These are phyloP conservation scores for Globodera rostochiensis DNA, from an alignment of 1,140 invertebrate species.

Conservation along the genomic window DNA sequence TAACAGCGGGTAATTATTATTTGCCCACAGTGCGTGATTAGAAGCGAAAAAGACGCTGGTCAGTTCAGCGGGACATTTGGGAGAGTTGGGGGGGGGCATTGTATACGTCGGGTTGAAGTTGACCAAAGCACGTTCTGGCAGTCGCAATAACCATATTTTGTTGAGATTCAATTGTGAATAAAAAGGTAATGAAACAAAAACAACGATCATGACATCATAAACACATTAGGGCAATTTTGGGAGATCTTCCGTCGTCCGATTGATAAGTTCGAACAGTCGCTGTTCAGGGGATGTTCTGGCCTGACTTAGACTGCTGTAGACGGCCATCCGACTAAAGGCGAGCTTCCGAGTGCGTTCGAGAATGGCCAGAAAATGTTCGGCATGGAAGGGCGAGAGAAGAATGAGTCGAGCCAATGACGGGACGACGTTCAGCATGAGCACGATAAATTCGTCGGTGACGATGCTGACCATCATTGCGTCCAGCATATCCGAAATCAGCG, in stretches of 20 bases:
- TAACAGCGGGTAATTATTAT: too few species aligned
- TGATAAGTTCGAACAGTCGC: conserved; percentile 19
- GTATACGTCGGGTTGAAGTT: too few species aligned
- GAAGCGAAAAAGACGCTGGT: background rate
- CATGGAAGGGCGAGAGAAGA: conserved; percentile 42
- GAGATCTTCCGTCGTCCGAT: conserved; percentile 22
- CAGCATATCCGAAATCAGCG: conserved; percentile 48
- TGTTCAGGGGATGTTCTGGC: conserved; percentile 38
- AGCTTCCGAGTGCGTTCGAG: conserved; percentile 36
- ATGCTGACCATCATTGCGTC: conserved; percentile 27
- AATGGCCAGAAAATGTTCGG: conserved; percentile 31
- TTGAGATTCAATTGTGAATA: too few species aligned
- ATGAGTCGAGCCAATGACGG: conserved; percentile 42
- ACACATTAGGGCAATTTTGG: conserved; percentile 15
- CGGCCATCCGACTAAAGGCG: conserved; percentile 32
- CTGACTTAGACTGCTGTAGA: conserved; percentile 29
- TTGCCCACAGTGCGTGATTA: too few species aligned
- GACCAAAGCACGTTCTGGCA: too few species aligned
- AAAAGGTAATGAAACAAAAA: background rate
- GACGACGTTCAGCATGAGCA: conserved; percentile 42
- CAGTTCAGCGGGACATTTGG: too few species aligned
- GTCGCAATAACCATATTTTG: too few species aligned
- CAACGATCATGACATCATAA: background rate
- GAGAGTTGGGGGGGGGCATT: too few species aligned
- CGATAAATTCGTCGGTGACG: conserved; percentile 38